These are phyloP conservation scores for Manis crassicaudata DNA, from an alignment of 2,797 vertebrate genomes.

Conservation along the genomic window DNA sequence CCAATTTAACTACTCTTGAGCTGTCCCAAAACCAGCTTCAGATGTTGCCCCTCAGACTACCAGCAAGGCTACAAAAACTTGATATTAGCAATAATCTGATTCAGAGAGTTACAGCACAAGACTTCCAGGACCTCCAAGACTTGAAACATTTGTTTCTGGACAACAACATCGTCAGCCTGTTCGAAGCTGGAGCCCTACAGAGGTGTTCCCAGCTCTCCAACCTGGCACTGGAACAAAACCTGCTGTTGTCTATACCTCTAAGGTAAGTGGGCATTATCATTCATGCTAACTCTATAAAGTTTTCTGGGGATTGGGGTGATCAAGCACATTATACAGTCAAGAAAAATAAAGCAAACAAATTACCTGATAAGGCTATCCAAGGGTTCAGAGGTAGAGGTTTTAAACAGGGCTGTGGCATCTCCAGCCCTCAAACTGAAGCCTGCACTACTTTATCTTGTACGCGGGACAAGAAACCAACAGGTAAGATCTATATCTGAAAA, in stretches of 20 bases:
- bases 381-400: background rate
- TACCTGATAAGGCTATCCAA: no score
- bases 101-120: slow-evolving; percentile 83
- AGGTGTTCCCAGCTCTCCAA: slow-evolving; percentile 87
- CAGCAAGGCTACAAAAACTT: slow-evolving; percentile 87
- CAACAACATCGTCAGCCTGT: slow-evolving; percentile 86
- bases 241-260: slow-evolving; percentile 86
- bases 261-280: slow-evolving; percentile 80
- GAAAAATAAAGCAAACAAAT: background rate
- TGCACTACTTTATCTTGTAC: background rate
- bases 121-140: slow-evolving; percentile 86
- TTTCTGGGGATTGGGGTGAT: background rate
- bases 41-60: slow-evolving; percentile 84
- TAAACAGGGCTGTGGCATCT: background rate
- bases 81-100: slow-evolving; percentile 89
- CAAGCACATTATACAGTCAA: background rate
- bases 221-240: slow-evolving; percentile 90
- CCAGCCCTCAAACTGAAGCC: background rate
- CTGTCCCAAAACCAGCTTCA: slow-evolving; percentile 88
- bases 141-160: slow-evolving; percentile 90
- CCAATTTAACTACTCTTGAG: slow-evolving; percentile 86
- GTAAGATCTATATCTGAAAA: background rate
- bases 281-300: background rate
- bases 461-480: background rate
- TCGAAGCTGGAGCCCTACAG: slow-evolving; percentile 88